Evolutionary conservation across 2,113 vertebrate genomes (phyloP), one percentile per base, ranked within the genome.

Genomic region (Parus major): DNA sequence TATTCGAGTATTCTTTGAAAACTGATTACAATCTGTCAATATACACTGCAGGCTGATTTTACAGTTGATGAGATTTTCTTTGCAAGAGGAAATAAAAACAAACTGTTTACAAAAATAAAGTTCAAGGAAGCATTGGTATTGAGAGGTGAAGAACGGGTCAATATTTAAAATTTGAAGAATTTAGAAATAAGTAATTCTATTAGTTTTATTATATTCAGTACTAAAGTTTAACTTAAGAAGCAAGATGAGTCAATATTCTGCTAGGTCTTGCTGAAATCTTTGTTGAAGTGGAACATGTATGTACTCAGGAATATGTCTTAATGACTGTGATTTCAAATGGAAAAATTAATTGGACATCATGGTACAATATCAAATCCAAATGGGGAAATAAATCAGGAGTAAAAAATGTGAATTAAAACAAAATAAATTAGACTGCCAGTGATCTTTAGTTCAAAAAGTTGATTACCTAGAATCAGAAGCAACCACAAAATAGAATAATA

Each of bases 21-120:
- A 93, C 49, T 92, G 93, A 17, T 53, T 86, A 79, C 31, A 88
- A 85, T 82, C 44, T 73, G 84, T 90, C 79, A 94, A 81, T 92
- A 93, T 85, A 84, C 91, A 63, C 70, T 96, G 44, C 28, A 88
- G 64, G 53, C 83, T 82, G 57, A 80, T 64, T 42, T 39, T 96
- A 78, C 29, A 92, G 83, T 86, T 96, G 59, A 96, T 95, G 57
- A 95, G 88, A 93, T 66, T 88, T 94, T 95, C 47, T 73, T 64
- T 25, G 17, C 92, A 59, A 92, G 65, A 55, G 21, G 88, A 94
- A 96, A 91, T 69, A 90, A 96, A 88, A 96, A 53, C 39, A 61
- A 95, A 88, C 3, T 53, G 1, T 56, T 93, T 94, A 85, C 5
- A 92, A 94, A 96, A 89, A 78, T 39, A 36, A 82, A 86, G 92